Evolutionary conservation across 2,797 vertebrate genomes (phyloP), one percentile per base, ranked within the genome.

Genomic region (Dromococcyx pavoninus): DNA sequence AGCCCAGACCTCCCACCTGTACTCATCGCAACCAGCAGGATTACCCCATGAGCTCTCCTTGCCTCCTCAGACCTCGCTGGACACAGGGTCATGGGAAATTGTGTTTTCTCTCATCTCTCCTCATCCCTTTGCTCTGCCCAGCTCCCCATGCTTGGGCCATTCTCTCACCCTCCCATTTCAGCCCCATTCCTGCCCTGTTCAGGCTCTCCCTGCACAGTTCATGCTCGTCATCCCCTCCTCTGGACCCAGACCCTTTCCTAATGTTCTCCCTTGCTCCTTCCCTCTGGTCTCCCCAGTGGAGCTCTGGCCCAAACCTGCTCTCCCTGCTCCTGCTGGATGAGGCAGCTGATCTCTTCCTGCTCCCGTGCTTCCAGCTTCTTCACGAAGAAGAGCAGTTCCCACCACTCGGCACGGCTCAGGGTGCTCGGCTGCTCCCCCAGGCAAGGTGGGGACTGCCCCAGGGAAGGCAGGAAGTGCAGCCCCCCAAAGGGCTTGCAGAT

Each of bases 341-440:
- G 95, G 60, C 74, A 60, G 93, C 97, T 92, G 94, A 99, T 96
- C 77, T 99, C 98, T 62, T 98, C 96, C 96, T 99, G 99, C 95
- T 99, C 98, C 66, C 97, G 96, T 1, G 81, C 70, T 53, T 98
- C 99, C 96, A 99, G 97, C 75, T 98, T 99, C 97, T 98, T 99
- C 95, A 99, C 98, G 54, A 99, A 99, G 98, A 99, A 99, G n/a
- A 99, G 98, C 71, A 99, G 91, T 95, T 99, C 99, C 99, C 99
- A 99, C 99, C 99, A 99, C 96, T 99, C 99, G 0, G 98, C 98
- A 13, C n/a, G n/a, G n/a, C n/a, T n/a, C n/a, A n/a, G n/a, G n/a
- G n/a, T n/a, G n/a, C n/a, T n/a, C n/a, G 11, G 41, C 41, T 43
- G 11, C 41, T 43, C 41, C 41, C 41, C 16, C 41, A 43, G 43